A percentile compares a stretch with the other conserved stretches of the same genome.
phyloP scores from a whole-genome alignment of 2,888 invertebrate species.

The Cetonia aurata region DNA sequence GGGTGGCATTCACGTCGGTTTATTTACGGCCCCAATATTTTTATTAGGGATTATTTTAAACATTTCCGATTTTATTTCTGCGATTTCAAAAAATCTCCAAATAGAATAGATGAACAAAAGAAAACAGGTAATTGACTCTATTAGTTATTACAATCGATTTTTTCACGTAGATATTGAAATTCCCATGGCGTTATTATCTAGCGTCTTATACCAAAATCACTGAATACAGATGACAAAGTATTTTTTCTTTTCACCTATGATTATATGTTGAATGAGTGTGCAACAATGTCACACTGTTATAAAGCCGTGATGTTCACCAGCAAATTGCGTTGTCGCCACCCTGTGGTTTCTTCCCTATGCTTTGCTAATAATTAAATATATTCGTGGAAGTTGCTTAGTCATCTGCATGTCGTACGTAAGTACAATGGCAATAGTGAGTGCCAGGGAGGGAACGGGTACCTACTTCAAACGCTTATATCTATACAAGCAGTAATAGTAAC shows the following conservation, averaged over 20 bases:
- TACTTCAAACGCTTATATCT: background rate
- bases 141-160: background rate
- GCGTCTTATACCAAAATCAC: background rate
- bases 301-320: background rate
- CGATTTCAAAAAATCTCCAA: too few species aligned
- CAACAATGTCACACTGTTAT: slow-evolving; percentile 8
- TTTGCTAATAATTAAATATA: slow-evolving; percentile 35
- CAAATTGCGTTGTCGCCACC: background rate
- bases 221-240: slow-evolving; percentile 6
- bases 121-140: too few species aligned
- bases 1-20: too few species aligned
- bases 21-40: too few species aligned
- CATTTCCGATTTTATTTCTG: too few species aligned
- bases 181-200: background rate
- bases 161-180: background rate
- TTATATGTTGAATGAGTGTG: slow-evolving; percentile 6
- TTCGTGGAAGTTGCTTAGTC: slow-evolving; percentile 37
- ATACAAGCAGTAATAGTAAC: background rate
- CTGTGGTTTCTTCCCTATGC: slow-evolving; percentile 29
- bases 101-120: too few species aligned
- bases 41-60: too few species aligned
- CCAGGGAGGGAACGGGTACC: too few species aligned
- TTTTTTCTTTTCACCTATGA: background rate
- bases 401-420: slow-evolving; percentile 15
- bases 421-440: slow-evolving; percentile 18